phyloP scores from a whole-genome alignment of 1,140 invertebrate species.

The Ooceraea biroi region DNA sequence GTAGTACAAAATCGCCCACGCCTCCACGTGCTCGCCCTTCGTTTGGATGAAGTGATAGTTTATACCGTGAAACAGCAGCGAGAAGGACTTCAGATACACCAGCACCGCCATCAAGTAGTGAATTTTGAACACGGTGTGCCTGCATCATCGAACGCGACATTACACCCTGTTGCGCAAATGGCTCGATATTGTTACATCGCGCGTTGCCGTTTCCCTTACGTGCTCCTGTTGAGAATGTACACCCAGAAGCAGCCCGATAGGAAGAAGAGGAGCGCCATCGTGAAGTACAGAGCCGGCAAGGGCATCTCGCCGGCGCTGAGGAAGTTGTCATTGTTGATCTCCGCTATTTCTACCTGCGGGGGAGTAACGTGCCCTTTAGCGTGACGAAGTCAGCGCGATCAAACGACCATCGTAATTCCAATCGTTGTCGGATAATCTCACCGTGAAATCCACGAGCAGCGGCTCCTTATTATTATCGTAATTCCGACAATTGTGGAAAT shows the following conservation, averaged over 20 bases:
- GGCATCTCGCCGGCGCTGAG: conserved; percentile 99
- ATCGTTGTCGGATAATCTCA: conserved; percentile 80
- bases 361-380: background rate
- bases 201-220: conserved; percentile 85
- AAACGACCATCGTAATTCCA: background rate
- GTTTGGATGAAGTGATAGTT: conserved; percentile 98
- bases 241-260: conserved; percentile 97
- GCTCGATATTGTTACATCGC: background rate
- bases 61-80: conserved; percentile 97
- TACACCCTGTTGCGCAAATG: background rate
- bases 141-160: conserved; percentile 70
- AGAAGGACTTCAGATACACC: conserved; percentile 96
- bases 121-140: conserved; percentile 96
- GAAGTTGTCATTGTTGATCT: conserved; percentile 95
- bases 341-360: conserved; percentile 92
- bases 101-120: conserved; percentile 98
- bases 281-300: conserved; percentile 95
- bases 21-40: conserved; percentile 97
- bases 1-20: conserved; percentile 99
- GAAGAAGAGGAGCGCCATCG: conserved; percentile 96
- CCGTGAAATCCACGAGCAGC: conserved; percentile 88
- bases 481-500: conserved; percentile 97
- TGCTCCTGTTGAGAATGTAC: conserved; percentile 94
- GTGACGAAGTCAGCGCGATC: no score
- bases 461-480: conserved; percentile 85